phyloP scores from a whole-genome alignment of 2,888 invertebrate genomes.

The Platerodrilus igneus region DNA sequence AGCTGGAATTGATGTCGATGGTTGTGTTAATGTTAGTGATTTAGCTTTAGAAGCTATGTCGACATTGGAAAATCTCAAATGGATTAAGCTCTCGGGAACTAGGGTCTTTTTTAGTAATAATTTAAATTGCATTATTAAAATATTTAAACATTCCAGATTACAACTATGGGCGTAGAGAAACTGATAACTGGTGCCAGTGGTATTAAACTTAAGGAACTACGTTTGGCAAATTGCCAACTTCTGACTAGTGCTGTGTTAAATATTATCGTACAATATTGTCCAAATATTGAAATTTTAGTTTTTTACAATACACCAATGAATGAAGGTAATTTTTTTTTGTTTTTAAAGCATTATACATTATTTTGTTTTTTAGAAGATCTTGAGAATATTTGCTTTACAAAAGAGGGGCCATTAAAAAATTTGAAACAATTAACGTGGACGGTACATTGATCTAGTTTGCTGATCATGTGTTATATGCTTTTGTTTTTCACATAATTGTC shows the following conservation, averaged over 20 bases:
- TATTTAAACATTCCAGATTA: slow-evolving; percentile 33
- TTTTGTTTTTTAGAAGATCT: slow-evolving; percentile 30
- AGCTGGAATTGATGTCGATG: slow-evolving; percentile 49
- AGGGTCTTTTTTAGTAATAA: no score
- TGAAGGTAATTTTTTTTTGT: not conserved
- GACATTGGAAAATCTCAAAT: slow-evolving; percentile 34
- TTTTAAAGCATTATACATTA: slow-evolving; percentile 9
- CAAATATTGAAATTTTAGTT: slow-evolving; percentile 37
- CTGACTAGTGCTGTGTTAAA: slow-evolving; percentile 30
- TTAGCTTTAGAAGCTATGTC: slow-evolving; percentile 34
- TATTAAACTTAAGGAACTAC: slow-evolving; percentile 37
- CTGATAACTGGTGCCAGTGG: slow-evolving; percentile 37
- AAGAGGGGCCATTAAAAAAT: slow-evolving; percentile 27
- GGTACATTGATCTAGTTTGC: slow-evolving; percentile 8
- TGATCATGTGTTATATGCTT: no score
- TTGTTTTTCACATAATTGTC: no score
- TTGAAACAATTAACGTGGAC: slow-evolving; percentile 41
- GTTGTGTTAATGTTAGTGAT: slow-evolving; percentile 42
- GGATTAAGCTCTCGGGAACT: slow-evolving; percentile 42
- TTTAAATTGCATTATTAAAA: slow-evolving; percentile 26
- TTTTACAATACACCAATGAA: slow-evolving; percentile 34
- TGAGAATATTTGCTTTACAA: slow-evolving; percentile 12
- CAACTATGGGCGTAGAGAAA: slow-evolving; percentile 36
- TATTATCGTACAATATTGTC: slow-evolving; percentile 36
- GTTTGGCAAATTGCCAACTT: slow-evolving; percentile 37